Evolutionary conservation across 2,797 vertebrate species (phyloP), one percentile per base, ranked within the genome.

Genomic region (Periophthalmus magnuspinnatus): DNA sequence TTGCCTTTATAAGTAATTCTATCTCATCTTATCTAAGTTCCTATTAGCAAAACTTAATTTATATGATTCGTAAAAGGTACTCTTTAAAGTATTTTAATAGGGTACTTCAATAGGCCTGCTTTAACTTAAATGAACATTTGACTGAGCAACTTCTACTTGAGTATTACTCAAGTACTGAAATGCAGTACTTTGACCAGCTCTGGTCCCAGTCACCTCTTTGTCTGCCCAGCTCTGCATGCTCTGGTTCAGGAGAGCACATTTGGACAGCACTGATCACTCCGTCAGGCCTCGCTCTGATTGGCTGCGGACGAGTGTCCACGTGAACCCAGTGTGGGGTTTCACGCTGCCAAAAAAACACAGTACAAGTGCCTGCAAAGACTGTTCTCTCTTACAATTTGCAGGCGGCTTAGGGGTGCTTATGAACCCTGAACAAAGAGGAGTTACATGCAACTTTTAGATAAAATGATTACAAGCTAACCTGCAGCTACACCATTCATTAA

Each of bases 231-330:
- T 21, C 0, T 21, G n/a, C 50, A 54, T 22, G 50, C n/a, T n/a
- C 50, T 22, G 50, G 50, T 21, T 54, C 50, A 54, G 50, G n/a
- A 54, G 50, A 54, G 50, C 50, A 54, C 41, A 10, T 2, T 48
- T 17, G 14, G 63, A 50, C 28, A 5, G 5, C 4, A 21, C 13
- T 8, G 64, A 66, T 66, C 64, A 54, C 64, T 66, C 50, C 19
- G 4, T 32, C 19, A 36, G 10, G 1, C 48, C 10, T n/a, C 19
- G 32, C 48, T 38, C 65, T 66, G 65, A 66, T 66, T 66, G 65
- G 65, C 17, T 66, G 50, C 19, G 6, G 11, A n/a, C 65, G 33
- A 36, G 48, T 66, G 65, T 66, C 36, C 65, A 66, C 65, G 65
- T 66, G 65, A 66, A 66, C 17, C 48, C 48, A 8, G 32, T 36